Evolutionary conservation across 2,797 vertebrate species (phyloP).

Genomic region (Clangula hyemalis): DNA sequence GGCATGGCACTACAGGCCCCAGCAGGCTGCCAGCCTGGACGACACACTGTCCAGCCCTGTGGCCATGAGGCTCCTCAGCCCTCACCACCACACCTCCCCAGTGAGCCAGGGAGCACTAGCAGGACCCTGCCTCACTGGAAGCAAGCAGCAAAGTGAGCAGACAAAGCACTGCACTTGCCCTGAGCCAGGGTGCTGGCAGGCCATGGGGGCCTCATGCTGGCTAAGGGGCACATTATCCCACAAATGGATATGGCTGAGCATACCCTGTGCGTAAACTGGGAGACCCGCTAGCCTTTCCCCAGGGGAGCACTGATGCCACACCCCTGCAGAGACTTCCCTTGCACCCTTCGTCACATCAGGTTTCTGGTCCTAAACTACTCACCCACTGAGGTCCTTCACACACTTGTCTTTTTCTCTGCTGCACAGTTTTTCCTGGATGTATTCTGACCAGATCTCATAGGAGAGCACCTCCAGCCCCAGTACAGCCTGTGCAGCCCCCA

Average conservation of each 20-base stretch:
- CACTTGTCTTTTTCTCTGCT: not conserved
- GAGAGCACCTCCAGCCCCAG: not conserved
- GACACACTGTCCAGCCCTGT: accelerated
- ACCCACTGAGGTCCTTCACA: not conserved
- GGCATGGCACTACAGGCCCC: not conserved
- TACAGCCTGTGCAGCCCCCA: not conserved
- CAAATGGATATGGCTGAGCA: accelerated
- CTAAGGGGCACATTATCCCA: not conserved
- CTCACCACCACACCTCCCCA: not conserved
- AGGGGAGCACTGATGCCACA: no score
- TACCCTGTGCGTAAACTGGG: not conserved
- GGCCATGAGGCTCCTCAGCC: not conserved
- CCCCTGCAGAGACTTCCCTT: not conserved
- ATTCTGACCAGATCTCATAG: not conserved
- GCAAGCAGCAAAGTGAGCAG: not conserved
- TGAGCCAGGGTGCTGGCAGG: not conserved
- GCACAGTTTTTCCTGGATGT: not conserved
- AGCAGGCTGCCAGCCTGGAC: not conserved
- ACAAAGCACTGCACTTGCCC: accelerated
- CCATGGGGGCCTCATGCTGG: not conserved
- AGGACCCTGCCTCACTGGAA: not conserved
- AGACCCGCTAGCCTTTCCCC: accelerated
- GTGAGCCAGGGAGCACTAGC: not conserved
- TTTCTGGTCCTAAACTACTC: not conserved
- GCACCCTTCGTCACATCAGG: not conserved